phyloP scores from a whole-genome alignment of 2,888 invertebrate species.

The Amphipoea lucens region DNA sequence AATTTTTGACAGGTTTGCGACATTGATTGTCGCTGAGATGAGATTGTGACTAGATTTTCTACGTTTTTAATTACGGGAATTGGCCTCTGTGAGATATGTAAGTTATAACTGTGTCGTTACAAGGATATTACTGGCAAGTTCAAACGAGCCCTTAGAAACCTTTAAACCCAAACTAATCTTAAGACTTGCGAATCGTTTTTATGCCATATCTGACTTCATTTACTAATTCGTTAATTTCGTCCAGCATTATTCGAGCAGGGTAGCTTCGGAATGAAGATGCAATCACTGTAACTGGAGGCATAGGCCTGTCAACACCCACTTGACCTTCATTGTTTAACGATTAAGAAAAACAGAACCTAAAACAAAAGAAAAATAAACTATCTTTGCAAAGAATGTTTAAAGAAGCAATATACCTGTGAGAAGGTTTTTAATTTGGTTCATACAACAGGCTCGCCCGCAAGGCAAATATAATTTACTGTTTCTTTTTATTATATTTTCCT shows the following conservation, averaged over 20 bases:
- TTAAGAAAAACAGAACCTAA: conserved; percentile 45
- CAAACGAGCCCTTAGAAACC: background rate
- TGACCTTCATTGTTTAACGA: conserved; percentile 64
- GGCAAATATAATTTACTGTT: conserved; percentile 56
- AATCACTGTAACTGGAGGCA: conserved; percentile 80
- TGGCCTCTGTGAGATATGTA: background rate
- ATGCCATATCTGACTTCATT: conserved; percentile 72
- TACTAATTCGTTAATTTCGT: conserved; percentile 52
- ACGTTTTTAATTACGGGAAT: background rate
- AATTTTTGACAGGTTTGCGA: background rate
- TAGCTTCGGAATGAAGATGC: conserved; percentile 84
- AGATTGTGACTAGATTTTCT: background rate
- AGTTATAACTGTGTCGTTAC: background rate
- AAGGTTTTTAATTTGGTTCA: conserved; percentile 66
- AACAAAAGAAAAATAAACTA: conserved; percentile 50
- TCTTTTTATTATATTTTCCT: conserved; percentile 43
- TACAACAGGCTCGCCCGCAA: conserved; percentile 60
- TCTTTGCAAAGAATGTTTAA: conserved; percentile 30
- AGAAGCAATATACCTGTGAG: conserved; percentile 42
- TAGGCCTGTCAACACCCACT: conserved; percentile 68
- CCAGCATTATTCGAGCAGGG: conserved; percentile 75
- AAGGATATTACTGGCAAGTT: background rate
- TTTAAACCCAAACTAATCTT: background rate
- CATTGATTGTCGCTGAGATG: background rate
- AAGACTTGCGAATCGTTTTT: background rate